Base-by-base conservation (phyloP, 2,888 invertebrate species). In the Lasioglossum pauxillum region DNA sequence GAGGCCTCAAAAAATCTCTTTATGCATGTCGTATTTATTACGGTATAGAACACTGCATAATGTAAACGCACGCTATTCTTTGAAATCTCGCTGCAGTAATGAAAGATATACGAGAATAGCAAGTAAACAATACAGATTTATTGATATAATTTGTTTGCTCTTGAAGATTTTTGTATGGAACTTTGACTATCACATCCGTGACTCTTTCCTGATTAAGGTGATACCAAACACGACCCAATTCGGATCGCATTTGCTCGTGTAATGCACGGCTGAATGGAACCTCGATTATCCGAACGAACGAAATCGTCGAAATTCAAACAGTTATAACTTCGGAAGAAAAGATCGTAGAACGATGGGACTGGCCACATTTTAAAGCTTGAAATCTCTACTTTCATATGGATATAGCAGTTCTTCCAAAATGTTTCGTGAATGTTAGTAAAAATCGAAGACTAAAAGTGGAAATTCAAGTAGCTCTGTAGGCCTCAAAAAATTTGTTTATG, bases 71-170 rank as follows among this genome's bases (percentile, higher is more conserved):
- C 10, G 23, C 10, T 2, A n/a, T 23, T 53, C n/a, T 53, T n/a
- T 53, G 53, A 53, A n/a, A 53, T 53, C 10, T n/a, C 8, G 53
- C 10, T n/a, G 53, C 23, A 4, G 10, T 2, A 23, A 1, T 3
- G 1, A 1, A n/a, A 53, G 1, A n/a, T 53, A n/a, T 0, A 53
- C 0, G 2, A 53, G 10, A 0, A n/a, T 0, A n/a, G 23, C 53
- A 3, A 3, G 23, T 53, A 53, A 53, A n/a, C 23, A n/a, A 53
- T n/a, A n/a, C 8, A 3, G 10, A 53, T 53, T 53, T 53, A n/a
- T 23, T 4, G 53, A 10, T 53, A 53, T 23, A n/a, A 53, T 10
- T 53, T 10, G 53, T 53, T 53, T 10, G n/a, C 1, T n/a, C 10
- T 3, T 53, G 10, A 23, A n/a, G 10, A 53, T 53, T 53, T 53